A percentile compares a stretch with the other conserved stretches of the same genome.
Conservation (phyloP, 2,888 invertebrate genomes). For the Nematopogon swammerdamellus region DNA sequence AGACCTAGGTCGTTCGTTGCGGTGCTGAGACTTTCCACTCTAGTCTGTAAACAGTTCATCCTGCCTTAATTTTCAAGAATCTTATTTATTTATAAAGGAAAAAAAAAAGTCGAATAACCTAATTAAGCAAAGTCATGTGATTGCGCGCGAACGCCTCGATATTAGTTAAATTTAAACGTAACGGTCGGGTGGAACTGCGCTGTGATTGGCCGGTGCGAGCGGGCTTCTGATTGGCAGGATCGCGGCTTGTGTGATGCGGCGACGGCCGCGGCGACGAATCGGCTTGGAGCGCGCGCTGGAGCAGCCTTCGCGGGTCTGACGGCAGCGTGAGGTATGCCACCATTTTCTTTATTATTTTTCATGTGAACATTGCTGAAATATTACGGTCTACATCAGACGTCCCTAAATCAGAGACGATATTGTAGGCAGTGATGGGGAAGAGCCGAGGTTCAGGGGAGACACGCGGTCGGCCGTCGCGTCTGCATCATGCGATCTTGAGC, state of each 20-base stretch:
- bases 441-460: no score
- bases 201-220: slow-evolving; percentile 11
- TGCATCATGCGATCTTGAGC: no score
- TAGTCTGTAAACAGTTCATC: not conserved
- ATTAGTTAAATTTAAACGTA: slow-evolving; percentile 15
- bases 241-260: slow-evolving; percentile 35
- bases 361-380: no score
- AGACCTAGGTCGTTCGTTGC: slow-evolving; percentile 10
- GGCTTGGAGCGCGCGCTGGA: slow-evolving; percentile 18
- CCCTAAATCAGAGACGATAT: no score
- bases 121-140: slow-evolving; percentile 8
- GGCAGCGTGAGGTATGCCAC: slow-evolving; percentile 48
- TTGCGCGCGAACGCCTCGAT: slow-evolving; percentile 17
- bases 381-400: no score
- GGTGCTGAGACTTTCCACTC: slow-evolving; percentile 1
- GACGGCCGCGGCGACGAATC: slow-evolving; percentile 26
- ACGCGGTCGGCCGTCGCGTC: no score
- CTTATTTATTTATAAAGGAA: no score
- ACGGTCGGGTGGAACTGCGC: slow-evolving; percentile 5
- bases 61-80: not conserved
- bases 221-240: slow-evolving; percentile 20
- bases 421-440: no score
- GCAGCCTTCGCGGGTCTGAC: slow-evolving; percentile 39
- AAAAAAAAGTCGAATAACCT: not conserved
- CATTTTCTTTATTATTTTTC: no score